These are phyloP conservation scores for Otolemur crassicaudatus DNA, from an alignment of 2,797 vertebrate genomes.

Conservation along the genomic window DNA sequence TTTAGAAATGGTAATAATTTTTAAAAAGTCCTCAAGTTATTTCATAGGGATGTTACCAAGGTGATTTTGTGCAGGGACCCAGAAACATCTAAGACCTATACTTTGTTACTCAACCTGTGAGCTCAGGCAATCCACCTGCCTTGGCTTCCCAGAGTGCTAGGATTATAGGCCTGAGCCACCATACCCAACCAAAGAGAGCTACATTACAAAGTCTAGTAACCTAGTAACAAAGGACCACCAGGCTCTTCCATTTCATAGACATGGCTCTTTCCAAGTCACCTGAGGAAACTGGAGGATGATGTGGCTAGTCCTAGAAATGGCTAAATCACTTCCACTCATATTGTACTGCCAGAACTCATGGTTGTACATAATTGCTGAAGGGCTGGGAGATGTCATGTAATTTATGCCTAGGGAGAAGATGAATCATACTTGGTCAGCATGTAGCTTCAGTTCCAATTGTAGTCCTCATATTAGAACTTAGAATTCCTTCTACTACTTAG, in stretches of 20 bases:
- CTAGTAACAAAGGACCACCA: not conserved
- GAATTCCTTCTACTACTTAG: not conserved
- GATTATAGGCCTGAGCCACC: no score
- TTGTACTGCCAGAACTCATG: constrained; percentile 11
- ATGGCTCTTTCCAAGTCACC: not conserved
- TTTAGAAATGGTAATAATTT: constrained; percentile 32
- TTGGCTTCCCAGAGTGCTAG: no score
- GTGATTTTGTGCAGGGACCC: constrained; percentile 42
- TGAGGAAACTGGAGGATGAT: not conserved
- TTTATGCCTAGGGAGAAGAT: constrained; percentile 12
- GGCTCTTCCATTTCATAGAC: not conserved
- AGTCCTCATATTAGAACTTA: not conserved
- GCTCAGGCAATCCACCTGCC: not conserved
- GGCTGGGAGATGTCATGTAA: not conserved
- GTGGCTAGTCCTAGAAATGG: not conserved
- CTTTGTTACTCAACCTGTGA: constrained; percentile 7
- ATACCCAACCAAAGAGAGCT: no score
- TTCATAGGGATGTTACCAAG: constrained; percentile 25
- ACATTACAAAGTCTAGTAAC: no score
- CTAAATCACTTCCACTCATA: not conserved
- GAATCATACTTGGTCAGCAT: constrained; percentile 30
- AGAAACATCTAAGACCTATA: constrained; percentile 13
- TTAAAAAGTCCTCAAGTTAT: not conserved
- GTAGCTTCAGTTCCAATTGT: not conserved
- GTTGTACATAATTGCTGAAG: not conserved